Base-by-base conservation (phyloP, 2,797 vertebrate genomes). In the Amblyopsis hoosieri region DNA sequence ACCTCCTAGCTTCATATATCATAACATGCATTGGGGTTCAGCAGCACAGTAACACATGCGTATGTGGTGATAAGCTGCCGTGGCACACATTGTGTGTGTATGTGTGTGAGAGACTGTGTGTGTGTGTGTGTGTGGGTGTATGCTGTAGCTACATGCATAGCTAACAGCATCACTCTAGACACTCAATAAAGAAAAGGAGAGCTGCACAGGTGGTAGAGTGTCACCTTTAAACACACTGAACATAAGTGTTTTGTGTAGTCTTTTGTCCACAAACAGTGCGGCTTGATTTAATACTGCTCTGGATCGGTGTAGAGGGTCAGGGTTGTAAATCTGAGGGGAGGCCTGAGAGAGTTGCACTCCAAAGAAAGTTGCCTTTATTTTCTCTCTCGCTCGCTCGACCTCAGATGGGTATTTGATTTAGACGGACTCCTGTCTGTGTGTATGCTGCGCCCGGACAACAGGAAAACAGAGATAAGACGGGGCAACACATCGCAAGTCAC, bases 331-430 rank as follows among this genome's bases (percentile, higher is more conserved):
- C 8, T 46, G 53, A 49, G 2, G 37, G 0, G 56, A 57, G 14
- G 12, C 12, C 56, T 45, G 19, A 8, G 48, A 55, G 48, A 17
- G 49, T n/a, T 33, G 60, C 49, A 3, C 13, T 54, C 60, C 23
- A 33, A 58, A 66, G 50, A 46, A 66, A 55, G 47, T 49, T 58
- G 14, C 33, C n/a, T 51, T 29, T 64, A 15, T 52, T 48, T 45
- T 11, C 12, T 57, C 37, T 37, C 37, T 37, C 33, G 6, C 33
- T 37, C 33, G 6, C 37, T 37, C 37, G 6, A 6, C 9, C 33
- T 37, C 29, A 54, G 37, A 52, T 52, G n/a, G 29, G 57, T 23
- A 60, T 48, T 49, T 70, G 51, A 75, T 75, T 75, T 74, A 58
- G 57, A 31, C 17, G 37, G 48, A 60, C 53, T 49, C 46, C 48